These are phyloP conservation scores for Clarias macrocephalus DNA, from an alignment of 2,113 vertebrate genomes.

Conservation along the genomic window DNA sequence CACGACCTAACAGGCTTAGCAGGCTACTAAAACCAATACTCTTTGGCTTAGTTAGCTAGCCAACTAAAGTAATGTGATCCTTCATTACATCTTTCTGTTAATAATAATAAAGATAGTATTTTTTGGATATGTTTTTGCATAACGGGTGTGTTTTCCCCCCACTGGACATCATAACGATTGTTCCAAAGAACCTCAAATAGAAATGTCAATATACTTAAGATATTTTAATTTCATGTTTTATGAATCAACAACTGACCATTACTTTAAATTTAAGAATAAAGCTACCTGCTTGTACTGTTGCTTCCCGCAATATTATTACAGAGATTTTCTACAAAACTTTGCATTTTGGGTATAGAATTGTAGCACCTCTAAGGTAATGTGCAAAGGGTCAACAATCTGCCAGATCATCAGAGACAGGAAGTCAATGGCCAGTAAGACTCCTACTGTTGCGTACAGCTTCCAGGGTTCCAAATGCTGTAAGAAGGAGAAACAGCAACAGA, in stretches of 20 bases:
- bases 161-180: too few relatives aligned
- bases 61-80: neutral
- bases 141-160: too few relatives aligned
- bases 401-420: constrained; percentile 86
- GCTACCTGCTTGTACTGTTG: neutral
- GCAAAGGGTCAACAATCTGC: constrained; percentile 92
- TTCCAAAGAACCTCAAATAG: too few relatives aligned
- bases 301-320: neutral
- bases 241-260: too few relatives aligned
- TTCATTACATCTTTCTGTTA: neutral
- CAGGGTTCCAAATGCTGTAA: constrained; percentile 89
- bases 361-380: constrained; percentile 89
- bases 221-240: too few relatives aligned
- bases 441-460: constrained; percentile 91
- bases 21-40: neutral
- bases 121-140: too few relatives aligned
- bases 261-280: neutral
- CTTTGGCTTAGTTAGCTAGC: neutral
- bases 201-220: too few relatives aligned
- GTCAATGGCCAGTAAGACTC: constrained; percentile 85
- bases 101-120: neutral
- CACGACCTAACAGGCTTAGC: neutral
- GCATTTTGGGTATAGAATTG: neutral
- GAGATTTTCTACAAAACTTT: neutral
- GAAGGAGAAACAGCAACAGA: constrained; percentile 22